Percentiles rank a stretch among this genome's conserved stretches.
Conservation (phyloP, 2,113 vertebrate genomes). For the Centropristis striata region DNA sequence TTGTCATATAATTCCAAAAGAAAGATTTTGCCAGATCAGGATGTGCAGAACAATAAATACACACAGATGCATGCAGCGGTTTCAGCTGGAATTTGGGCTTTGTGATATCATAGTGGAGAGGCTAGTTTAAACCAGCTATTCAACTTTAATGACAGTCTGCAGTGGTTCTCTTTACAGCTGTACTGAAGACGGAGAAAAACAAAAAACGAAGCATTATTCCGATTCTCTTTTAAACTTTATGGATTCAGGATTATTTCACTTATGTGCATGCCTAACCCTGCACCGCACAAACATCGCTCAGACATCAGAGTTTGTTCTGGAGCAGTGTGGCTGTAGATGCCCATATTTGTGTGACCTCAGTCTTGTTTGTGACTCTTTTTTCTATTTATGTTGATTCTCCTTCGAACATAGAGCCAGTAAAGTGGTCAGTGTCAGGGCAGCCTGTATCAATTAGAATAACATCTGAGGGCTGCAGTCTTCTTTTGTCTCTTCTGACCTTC, state of each 20-base stretch:
- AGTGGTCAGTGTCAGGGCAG: constrained; percentile 9
- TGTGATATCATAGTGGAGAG: not conserved
- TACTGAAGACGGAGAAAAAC: not conserved
- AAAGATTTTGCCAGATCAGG: constrained; percentile 11
- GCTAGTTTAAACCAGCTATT: not conserved
- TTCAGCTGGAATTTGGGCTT: constrained; percentile 15
- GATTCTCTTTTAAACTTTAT: not conserved
- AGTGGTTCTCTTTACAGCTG: not conserved
- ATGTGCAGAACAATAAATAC: not conserved
- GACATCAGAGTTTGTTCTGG: not conserved
- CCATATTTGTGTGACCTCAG: constrained; percentile 5
- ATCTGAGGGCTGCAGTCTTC: not conserved
- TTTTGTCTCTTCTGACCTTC: not conserved
- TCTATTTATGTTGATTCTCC: constrained; percentile 7
- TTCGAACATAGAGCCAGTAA: not conserved
- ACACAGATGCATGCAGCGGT: not conserved
- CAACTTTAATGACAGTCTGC: not conserved
- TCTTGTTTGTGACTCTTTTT: constrained; percentile 6
- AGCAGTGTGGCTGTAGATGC: not conserved
- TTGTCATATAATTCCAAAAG: constrained; percentile 26
- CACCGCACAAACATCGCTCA: not conserved
- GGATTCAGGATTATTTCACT: not conserved
- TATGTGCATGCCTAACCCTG: not conserved
- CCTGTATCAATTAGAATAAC: not conserved
- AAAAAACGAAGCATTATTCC: not conserved